Conservation (phyloP, 2,113 vertebrate species). For the Seriola aureovittata region DNA sequence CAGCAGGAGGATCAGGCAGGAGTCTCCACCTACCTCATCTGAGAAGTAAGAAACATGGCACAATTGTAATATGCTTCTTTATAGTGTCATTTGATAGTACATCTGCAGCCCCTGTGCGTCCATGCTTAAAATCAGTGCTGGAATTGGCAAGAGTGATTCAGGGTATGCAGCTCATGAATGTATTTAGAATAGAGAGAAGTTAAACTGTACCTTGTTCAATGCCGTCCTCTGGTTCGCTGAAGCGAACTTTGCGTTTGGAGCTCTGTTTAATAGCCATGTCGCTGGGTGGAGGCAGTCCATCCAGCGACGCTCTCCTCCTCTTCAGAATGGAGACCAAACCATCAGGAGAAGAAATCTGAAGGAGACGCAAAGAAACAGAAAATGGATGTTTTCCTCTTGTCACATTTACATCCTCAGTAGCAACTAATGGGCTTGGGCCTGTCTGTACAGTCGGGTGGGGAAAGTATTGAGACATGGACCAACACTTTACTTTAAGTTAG, state of each 20-base stretch:
- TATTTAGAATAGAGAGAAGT: background rate
- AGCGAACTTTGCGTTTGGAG: conserved; percentile 92
- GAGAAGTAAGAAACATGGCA: conserved; percentile 13
- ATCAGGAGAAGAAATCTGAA: conserved; percentile 88
- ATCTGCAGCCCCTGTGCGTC: background rate
- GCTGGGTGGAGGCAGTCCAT: conserved; percentile 79
- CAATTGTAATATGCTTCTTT: background rate
- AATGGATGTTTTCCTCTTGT: background rate
- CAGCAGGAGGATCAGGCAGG: conserved; percentile 92
- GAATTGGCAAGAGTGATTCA: background rate
- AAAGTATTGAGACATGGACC: no score
- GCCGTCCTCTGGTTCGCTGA: conserved; percentile 91
- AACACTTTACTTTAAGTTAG: no score
- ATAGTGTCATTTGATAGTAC: background rate
- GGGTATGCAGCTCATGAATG: background rate
- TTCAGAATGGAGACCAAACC: conserved; percentile 97
- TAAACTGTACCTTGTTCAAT: conserved; percentile 88
- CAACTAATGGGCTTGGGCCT: no score
- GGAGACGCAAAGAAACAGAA: conserved; percentile 4
- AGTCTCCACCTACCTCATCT: conserved; percentile 93
- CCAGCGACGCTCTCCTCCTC: conserved; percentile 88
- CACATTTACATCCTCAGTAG: no score
- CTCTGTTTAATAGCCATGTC: conserved; percentile 76
- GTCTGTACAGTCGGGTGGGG: no score
- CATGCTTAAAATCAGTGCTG: background rate